Conservation (phyloP, 1,140 invertebrate species). For the Plectus sambesii region DNA sequence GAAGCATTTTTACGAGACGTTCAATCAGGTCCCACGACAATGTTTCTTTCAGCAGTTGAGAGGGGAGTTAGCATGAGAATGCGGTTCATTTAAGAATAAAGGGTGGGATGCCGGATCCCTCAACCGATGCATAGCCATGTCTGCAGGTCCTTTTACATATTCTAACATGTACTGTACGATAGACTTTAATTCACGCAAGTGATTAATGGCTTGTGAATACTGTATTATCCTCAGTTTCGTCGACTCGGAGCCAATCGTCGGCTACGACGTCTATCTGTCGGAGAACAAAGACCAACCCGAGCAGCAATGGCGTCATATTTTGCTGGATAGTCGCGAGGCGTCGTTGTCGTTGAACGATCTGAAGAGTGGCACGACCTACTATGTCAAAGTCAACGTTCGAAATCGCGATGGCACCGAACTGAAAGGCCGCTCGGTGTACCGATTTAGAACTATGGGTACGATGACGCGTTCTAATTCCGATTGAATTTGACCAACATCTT, state of each 20-base stretch:
- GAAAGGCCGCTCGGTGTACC: slow-evolving; percentile 33
- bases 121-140: too few species aligned
- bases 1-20: too few species aligned
- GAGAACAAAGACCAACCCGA: slow-evolving; percentile 29
- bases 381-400: slow-evolving; percentile 34
- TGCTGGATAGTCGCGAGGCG: slow-evolving; percentile 23
- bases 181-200: too few species aligned
- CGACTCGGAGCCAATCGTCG: slow-evolving; percentile 18
- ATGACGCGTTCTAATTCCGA: slow-evolving; percentile 3
- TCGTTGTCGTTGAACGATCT: slow-evolving; percentile 26
- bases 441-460: slow-evolving; percentile 39
- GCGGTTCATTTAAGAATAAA: too few species aligned
- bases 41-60: too few species aligned
- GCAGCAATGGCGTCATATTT: slow-evolving; percentile 18
- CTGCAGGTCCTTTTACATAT: too few species aligned
- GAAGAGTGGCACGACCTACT: slow-evolving; percentile 38
- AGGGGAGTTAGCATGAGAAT: too few species aligned
- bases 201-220: too few species aligned
- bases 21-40: too few species aligned
- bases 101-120: too few species aligned
- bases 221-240: not conserved
- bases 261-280: slow-evolving; percentile 38
- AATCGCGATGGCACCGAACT: slow-evolving; percentile 30
- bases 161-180: too few species aligned
- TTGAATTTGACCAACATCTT: not conserved